Conservation (phyloP, 37 sponge, comb jelly and placozoan genomes). For the Axinella damicornis region DNA sequence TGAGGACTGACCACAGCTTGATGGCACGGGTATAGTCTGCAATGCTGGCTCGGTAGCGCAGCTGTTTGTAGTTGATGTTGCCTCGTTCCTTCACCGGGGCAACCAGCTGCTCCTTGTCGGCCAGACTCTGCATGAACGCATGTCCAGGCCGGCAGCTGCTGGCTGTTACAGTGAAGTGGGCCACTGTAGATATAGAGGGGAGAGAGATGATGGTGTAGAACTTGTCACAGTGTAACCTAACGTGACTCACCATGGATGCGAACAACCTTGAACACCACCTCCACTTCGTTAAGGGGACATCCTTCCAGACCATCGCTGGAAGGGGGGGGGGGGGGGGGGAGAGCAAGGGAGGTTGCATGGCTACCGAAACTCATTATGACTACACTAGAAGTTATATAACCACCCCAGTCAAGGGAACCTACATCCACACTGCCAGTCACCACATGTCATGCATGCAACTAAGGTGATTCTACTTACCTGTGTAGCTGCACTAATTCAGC, state of each 20-base stretch:
- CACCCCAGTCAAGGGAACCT: too few relatives aligned
- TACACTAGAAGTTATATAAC: too few relatives aligned
- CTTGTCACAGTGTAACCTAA: not conserved
- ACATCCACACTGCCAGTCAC: too few relatives aligned
- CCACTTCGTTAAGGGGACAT: not conserved
- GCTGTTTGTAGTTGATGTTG: conserved; percentile 45
- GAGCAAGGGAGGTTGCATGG: too few relatives aligned
- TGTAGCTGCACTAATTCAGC: not conserved
- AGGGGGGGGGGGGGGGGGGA: too few relatives aligned
- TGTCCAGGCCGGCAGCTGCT: not conserved
- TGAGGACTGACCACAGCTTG: conserved; percentile 49
- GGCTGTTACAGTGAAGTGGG: not conserved
- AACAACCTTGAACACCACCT: not conserved
- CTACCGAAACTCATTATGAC: too few relatives aligned
- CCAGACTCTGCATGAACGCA: not conserved
- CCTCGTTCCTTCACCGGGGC: conserved; percentile 63
- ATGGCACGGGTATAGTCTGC: conserved; percentile 74
- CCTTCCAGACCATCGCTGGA: not conserved
- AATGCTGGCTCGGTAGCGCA: conserved; percentile 46
- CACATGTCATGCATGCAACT: too few relatives aligned
- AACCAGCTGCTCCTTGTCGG: conserved; percentile 41
- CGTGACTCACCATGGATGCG: not conserved
- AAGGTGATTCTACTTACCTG: not conserved
- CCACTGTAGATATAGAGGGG: not conserved
- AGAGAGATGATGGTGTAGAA: not conserved